Percentiles rank a stretch among this genome's conserved stretches.
Conservation (phyloP, 1,140 invertebrate genomes). For the Drosophila ananassae region DNA sequence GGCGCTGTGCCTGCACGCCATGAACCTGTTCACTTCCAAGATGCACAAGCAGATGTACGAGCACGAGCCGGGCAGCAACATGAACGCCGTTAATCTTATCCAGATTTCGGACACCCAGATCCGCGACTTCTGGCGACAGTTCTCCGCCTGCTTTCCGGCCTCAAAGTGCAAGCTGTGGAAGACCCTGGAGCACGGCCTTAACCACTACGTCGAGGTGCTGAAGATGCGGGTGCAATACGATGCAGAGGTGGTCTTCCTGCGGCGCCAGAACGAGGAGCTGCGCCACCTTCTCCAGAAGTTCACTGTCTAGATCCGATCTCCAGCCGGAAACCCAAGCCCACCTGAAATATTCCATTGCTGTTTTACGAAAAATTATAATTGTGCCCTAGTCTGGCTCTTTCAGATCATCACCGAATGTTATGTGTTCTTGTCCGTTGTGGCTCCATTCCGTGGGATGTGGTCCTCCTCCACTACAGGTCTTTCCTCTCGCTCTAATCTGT, state of each 20-base stretch:
- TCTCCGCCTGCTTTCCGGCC: slow-evolving; percentile 82
- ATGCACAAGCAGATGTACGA: slow-evolving; percentile 61
- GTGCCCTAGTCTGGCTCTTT: slow-evolving; percentile 5
- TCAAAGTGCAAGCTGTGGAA: slow-evolving; percentile 85
- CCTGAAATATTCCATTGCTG: slow-evolving; percentile 11
- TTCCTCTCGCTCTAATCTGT: slow-evolving; percentile 8
- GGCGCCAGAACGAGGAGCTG: slow-evolving; percentile 86
- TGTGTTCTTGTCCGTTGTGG: not conserved
- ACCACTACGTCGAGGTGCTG: slow-evolving; percentile 85
- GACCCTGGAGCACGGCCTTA: slow-evolving; percentile 85
- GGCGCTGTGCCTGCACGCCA: slow-evolving; percentile 84
- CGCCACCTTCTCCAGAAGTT: slow-evolving; percentile 84
- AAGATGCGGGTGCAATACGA: slow-evolving; percentile 85
- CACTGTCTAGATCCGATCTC: slow-evolving; percentile 33
- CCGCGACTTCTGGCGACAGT: slow-evolving; percentile 67
- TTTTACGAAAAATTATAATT: slow-evolving; percentile 1
- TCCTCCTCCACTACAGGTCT: not conserved
- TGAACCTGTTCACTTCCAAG: slow-evolving; percentile 82
- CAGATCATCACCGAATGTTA: not conserved
- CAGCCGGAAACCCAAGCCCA: not conserved
- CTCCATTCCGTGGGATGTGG: no score
- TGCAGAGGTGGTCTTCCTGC: slow-evolving; percentile 84
- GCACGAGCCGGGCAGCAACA: slow-evolving; percentile 19
- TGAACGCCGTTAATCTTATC: slow-evolving; percentile 37
- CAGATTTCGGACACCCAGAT: slow-evolving; percentile 51